phyloP scores from a whole-genome alignment of 2,888 invertebrate genomes.

The Caenorhabditis parvicauda region DNA sequence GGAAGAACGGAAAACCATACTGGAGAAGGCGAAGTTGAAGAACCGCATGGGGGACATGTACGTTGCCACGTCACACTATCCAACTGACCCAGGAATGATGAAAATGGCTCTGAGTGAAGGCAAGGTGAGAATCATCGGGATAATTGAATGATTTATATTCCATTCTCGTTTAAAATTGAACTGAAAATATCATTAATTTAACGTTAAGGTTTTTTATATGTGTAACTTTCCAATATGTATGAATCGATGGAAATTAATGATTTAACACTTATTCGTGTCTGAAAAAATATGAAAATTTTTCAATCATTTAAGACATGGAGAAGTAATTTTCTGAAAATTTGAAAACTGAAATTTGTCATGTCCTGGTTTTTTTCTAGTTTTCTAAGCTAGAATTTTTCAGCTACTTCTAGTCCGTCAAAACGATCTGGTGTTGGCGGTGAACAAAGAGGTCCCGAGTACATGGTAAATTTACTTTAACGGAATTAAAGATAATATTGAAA shows the following conservation, averaged over 20 bases:
- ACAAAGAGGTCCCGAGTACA: constrained; percentile 26
- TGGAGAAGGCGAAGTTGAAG: constrained; percentile 35
- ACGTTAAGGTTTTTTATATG: no score
- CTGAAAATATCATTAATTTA: no score
- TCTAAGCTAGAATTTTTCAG: neutral
- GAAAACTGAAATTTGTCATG: neutral
- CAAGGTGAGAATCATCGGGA: constrained; percentile 5
- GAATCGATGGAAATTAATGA: no score
- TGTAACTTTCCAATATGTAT: no score
- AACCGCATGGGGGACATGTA: constrained; percentile 28
- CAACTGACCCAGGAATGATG: constrained; percentile 19
- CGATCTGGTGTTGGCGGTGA: constrained; percentile 33
- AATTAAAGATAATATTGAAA: neutral
- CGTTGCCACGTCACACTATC: constrained; percentile 15
- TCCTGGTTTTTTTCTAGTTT: neutral
- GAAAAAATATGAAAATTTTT: no score
- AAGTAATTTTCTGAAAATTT: neutral
- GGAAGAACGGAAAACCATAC: constrained; percentile 26
- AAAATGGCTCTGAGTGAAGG: constrained; percentile 18
- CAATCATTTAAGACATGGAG: no score
- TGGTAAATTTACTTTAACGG: constrained; percentile 10
- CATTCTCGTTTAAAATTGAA: no score
- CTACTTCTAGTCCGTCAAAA: constrained; percentile 28
- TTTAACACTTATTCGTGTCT: no score
- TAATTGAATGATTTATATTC: neutral